Evolutionary conservation across 1,140 invertebrate species (phyloP), one percentile per base, ranked within the genome.

Genomic region (Anthonomus grandis): DNA sequence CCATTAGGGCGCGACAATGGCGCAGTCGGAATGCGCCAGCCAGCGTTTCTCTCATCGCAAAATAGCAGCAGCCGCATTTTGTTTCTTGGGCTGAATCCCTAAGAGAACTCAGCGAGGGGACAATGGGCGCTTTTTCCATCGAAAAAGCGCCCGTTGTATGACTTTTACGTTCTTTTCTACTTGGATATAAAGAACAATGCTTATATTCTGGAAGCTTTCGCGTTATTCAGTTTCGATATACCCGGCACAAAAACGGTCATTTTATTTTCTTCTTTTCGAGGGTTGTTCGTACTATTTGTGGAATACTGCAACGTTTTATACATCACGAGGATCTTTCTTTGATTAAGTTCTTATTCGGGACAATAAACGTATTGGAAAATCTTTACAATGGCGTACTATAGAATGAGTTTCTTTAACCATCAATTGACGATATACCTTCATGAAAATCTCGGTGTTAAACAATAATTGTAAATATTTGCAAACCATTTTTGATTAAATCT

Each of bases 121-220:
- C 67, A 69, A 67, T 64, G 45, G 60, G 46, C 53, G n/a, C n/a
- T 64, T 64, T 64, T 62, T 63, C 61, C 62, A 63, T 57, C 59
- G 62, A 60, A 61, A 67, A 67, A 65, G 65, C 66, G 62, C 64
- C 65, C 60, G 67, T 67, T 67, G 64, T 69, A 69, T 67, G 65
- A 69, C 65, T 69, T 69, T 69, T 69, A 69, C 67, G 60, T 69
- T 69, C 64, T 65, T 67, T 69, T 64, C 64, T 67, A 65, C n/a
- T 65, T 59, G 58, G 48, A 57, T 46, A 38, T 39, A 63, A 67
- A 67, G 67, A 69, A 69, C 67, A 69, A 69, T 64, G 64, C 67
- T n/a, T n/a, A 64, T 57, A 69, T 69, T 69, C 67, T 67, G 47
- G 60, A 51, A 68, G 64, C 65, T 67, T 67, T 69, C 62, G 50